phyloP scores from a whole-genome alignment of 2,113 vertebrate species.

The Perca fluviatilis region DNA sequence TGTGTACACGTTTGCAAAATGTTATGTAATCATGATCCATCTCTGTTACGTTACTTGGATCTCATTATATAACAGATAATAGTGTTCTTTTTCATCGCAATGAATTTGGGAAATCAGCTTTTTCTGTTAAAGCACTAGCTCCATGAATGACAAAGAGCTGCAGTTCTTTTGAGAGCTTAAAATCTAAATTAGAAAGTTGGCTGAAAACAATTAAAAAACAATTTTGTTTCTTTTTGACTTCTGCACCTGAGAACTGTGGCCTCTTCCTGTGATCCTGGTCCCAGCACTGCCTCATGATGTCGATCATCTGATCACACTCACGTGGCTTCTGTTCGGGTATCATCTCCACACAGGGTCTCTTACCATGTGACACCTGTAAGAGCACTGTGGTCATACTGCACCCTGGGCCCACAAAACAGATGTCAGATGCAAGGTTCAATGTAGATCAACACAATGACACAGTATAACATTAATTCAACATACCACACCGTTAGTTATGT shows the following conservation, averaged over 20 bases:
- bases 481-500: not conserved
- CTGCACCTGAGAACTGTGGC: slow-evolving; percentile 80
- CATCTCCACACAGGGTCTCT: slow-evolving; percentile 83
- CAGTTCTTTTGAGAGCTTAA: not conserved
- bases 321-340: slow-evolving; percentile 82
- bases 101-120: not conserved
- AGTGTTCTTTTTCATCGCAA: not conserved
- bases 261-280: slow-evolving; percentile 85
- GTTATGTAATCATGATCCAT: not conserved
- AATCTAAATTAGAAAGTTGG: not conserved
- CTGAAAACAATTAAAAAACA: not conserved
- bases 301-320: slow-evolving; percentile 86
- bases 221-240: not conserved
- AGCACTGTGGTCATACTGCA: slow-evolving; percentile 87
- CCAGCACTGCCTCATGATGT: slow-evolving; percentile 90
- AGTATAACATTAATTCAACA: not conserved
- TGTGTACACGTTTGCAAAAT: not conserved
- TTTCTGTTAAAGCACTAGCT: not conserved
- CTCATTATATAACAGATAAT: not conserved
- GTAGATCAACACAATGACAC: not conserved
- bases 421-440: slow-evolving; percentile 4
- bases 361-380: slow-evolving; percentile 85
- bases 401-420: slow-evolving; percentile 73
- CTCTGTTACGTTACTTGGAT: not conserved
- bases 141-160: not conserved